Percentiles rank a stretch among this genome's conserved stretches.
These are phyloP conservation scores for Eilema sororculum DNA, from an alignment of 2,888 invertebrate genomes.

Conservation along the genomic window DNA sequence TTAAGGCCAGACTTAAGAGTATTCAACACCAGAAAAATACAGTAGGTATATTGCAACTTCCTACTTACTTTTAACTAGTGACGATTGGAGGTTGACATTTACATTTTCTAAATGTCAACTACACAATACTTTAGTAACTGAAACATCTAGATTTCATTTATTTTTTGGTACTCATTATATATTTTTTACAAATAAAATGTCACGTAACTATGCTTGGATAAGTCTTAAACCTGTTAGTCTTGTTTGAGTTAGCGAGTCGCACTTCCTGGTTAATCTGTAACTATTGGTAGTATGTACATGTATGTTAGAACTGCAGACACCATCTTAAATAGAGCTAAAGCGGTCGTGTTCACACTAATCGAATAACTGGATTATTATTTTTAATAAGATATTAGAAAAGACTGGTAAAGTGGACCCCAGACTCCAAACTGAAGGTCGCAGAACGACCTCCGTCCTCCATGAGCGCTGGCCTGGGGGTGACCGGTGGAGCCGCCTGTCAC, in stretches of 20 bases:
- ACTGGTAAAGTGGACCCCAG: no score
- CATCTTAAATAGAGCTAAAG: constrained; percentile 23
- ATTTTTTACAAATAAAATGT: constrained; percentile 51
- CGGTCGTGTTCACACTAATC: constrained; percentile 18
- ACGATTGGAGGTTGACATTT: background rate
- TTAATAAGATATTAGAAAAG: background rate
- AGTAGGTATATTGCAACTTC: background rate
- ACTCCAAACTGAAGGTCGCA: no score
- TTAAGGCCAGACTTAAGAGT: no score
- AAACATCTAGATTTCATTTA: constrained; percentile 13
- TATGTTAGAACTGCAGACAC: constrained; percentile 20
- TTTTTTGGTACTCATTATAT: constrained; percentile 23
- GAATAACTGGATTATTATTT: background rate
- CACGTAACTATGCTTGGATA: constrained; percentile 52
- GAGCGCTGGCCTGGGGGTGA: no score
- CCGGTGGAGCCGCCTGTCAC: no score
- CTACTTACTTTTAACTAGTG: background rate
- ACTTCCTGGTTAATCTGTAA: constrained; percentile 58
- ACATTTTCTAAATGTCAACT: background rate
- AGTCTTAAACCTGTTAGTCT: constrained; percentile 55
- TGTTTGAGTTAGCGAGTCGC: constrained; percentile 39
- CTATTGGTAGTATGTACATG: constrained; percentile 33
- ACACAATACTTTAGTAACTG: background rate
- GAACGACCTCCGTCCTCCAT: no score
- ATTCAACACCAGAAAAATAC: no score